These are phyloP conservation scores for Melanerpes aurifrons DNA, from an alignment of 2,113 vertebrate species.

Conservation along the genomic window DNA sequence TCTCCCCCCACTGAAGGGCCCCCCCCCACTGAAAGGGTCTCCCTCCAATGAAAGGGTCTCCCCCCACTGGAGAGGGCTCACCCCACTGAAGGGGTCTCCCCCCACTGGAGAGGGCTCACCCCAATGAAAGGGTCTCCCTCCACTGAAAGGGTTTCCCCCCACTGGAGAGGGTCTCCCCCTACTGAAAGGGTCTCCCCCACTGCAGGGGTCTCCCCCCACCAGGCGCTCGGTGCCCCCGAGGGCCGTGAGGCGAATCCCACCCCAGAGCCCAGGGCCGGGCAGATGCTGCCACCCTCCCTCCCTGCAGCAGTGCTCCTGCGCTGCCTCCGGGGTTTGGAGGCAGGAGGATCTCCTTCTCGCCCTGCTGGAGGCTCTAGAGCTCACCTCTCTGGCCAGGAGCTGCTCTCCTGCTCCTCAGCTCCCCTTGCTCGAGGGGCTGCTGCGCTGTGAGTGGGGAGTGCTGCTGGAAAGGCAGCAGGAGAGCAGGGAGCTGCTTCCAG, in stretches of 20 bases:
- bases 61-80: neutral
- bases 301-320: fast-evolving
- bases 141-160: too few relatives aligned
- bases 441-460: neutral
- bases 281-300: neutral
- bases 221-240: fast-evolving
- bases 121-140: neutral
- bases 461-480: neutral
- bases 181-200: neutral
- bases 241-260: fast-evolving
- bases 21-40: too few relatives aligned
- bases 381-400: fast-evolving
- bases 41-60: too few relatives aligned
- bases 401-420: neutral
- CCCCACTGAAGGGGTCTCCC: neutral
- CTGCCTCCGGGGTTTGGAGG: neutral
- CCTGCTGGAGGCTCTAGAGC: neutral
- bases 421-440: neutral
- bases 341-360: neutral
- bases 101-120: neutral
- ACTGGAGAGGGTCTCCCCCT: too few relatives aligned
- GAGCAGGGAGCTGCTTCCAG: neutral
- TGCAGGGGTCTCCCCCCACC: neutral
- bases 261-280: neutral
- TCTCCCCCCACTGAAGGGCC: too few relatives aligned